phyloP scores from a whole-genome alignment of 2,888 invertebrate genomes.

The Hyles lineata region DNA sequence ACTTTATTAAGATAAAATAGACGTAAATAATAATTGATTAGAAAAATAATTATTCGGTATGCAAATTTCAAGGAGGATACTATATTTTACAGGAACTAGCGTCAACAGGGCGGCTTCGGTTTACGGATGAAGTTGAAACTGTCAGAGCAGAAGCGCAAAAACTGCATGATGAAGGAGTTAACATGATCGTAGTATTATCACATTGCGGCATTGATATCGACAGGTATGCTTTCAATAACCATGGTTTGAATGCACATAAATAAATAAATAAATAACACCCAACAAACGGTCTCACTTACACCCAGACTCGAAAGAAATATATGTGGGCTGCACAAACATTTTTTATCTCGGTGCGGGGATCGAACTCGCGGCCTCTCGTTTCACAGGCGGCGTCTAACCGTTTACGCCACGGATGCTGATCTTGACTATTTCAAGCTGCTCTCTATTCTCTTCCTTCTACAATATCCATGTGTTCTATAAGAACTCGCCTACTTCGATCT shows the following conservation, averaged over 20 bases:
- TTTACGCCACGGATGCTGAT: too few species aligned
- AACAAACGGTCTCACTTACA: too few species aligned
- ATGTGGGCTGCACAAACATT: too few species aligned
- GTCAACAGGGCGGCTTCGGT: conserved; percentile 87
- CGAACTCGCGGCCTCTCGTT: too few species aligned
- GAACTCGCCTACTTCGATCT: too few species aligned
- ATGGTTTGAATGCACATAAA: too few species aligned
- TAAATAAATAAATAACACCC: not conserved
- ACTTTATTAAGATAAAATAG: not conserved
- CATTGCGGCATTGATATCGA: conserved; percentile 91
- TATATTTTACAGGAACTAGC: conserved; percentile 83
- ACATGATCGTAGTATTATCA: conserved; percentile 92
- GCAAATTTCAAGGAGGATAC: not conserved
- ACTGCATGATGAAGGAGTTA: conserved; percentile 86
- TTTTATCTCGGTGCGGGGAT: too few species aligned
- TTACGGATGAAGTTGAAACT: conserved; percentile 88
- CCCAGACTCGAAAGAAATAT: too few species aligned
- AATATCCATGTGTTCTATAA: too few species aligned
- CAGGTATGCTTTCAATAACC: conserved; percentile 55
- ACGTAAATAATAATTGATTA: not conserved
- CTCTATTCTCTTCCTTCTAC: too few species aligned
- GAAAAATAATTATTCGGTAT: not conserved
- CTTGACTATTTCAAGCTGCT: too few species aligned
- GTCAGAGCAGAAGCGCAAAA: conserved; percentile 87
- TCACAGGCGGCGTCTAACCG: too few species aligned